A percentile compares a stretch with the other conserved stretches of the same genome.
phyloP scores from a whole-genome alignment of 2,113 vertebrate genomes.

The Macaca mulatta region DNA sequence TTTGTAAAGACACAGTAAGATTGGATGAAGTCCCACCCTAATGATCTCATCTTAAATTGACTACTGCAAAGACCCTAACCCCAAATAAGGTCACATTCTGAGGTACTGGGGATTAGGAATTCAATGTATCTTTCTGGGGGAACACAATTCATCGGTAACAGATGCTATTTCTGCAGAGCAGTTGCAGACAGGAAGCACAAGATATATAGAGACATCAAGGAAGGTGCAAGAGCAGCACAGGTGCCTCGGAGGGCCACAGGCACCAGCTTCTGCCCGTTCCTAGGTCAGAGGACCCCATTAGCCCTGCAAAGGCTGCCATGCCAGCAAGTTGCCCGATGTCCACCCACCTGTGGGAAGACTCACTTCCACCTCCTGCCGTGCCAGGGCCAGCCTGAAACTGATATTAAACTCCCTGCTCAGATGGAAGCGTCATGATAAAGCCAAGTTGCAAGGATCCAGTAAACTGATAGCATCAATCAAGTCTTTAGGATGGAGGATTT shows the following conservation, averaged over 20 bases:
- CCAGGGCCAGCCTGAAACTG: neutral
- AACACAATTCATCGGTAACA: neutral
- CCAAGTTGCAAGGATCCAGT: neutral
- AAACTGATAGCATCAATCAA: neutral
- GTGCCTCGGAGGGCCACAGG: neutral
- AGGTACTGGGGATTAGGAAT: neutral
- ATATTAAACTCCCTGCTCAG: neutral
- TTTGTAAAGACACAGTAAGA: neutral
- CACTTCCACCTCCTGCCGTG: neutral
- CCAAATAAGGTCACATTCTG: neutral
- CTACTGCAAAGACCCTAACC: neutral
- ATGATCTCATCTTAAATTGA: neutral
- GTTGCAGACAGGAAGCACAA: neutral
- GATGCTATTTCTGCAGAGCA: neutral
- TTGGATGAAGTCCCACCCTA: neutral
- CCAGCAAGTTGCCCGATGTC: neutral
- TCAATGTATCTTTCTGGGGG: neutral
- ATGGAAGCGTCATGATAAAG: neutral
- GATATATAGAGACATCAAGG: neutral
- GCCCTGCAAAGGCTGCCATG: neutral
- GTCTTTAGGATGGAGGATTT: neutral
- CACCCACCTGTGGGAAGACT: neutral
- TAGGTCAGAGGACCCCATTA: neutral
- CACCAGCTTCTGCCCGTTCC: neutral
- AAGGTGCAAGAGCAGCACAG: rapidly evolving